A percentile compares a stretch with the other conserved stretches of the same genome.
Evolutionary conservation across 2,888 invertebrate genomes (phyloP).

Genomic region (Seladonia tumulorum): DNA sequence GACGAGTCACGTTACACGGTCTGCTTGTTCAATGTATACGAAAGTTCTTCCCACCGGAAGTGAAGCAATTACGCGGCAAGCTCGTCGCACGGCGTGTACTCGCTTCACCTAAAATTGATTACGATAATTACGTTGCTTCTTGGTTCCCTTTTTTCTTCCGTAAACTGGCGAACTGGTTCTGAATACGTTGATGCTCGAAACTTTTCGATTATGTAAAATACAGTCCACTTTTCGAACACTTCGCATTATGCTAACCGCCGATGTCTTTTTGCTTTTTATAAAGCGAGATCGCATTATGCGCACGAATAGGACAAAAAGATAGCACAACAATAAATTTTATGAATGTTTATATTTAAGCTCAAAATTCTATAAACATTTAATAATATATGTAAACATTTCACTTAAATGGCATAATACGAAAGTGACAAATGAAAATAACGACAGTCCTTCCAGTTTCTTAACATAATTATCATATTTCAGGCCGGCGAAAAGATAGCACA

Average conservation of each 20-base stretch:
- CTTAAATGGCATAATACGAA: too few species aligned
- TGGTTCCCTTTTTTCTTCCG: not conserved
- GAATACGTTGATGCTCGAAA: not conserved
- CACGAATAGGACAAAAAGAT: too few species aligned
- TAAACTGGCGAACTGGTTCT: not conserved
- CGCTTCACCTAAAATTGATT: slow-evolving; percentile 19
- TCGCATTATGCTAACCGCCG: not conserved
- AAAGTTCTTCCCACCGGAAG: slow-evolving; percentile 5
- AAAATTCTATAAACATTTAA: too few species aligned
- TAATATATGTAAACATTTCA: too few species aligned
- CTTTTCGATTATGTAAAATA: not conserved
- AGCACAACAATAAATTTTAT: too few species aligned
- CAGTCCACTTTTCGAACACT: not conserved
- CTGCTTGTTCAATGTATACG: slow-evolving; percentile 51
- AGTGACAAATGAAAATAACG: too few species aligned
- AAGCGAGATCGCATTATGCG: not conserved
- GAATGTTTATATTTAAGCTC: too few species aligned
- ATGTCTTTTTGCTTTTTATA: not conserved
- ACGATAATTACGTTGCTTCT: slow-evolving; percentile 27
- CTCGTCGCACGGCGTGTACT: not conserved
- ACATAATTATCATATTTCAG: too few species aligned
- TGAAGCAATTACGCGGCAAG: slow-evolving; percentile 1
- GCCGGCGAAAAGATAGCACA: too few species aligned
- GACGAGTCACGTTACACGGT: slow-evolving; percentile 29
- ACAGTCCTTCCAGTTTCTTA: too few species aligned